A percentile compares a stretch with the other conserved stretches of the same genome.
Conservation (phyloP, 2,888 invertebrate genomes). For the Amblyjoppa fuscipennis region DNA sequence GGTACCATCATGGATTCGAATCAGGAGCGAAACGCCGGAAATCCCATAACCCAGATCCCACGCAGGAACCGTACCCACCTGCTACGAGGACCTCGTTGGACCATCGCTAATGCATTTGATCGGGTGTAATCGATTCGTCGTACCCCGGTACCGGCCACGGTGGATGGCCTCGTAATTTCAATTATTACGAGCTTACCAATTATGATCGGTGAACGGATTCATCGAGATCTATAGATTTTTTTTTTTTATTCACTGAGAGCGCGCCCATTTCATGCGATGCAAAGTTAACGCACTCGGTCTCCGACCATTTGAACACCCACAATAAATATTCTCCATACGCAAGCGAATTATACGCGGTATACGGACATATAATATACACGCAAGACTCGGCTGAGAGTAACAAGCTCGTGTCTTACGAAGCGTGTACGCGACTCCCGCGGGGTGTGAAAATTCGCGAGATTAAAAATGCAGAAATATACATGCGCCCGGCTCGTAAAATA, state of each 20-base stretch:
- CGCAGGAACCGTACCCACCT: slow-evolving; percentile 7
- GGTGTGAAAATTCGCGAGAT: slow-evolving; percentile 80
- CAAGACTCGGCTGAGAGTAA: slow-evolving; percentile 10
- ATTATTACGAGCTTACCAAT: background rate
- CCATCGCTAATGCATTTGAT: slow-evolving; percentile 36
- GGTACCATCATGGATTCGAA: slow-evolving; percentile 58
- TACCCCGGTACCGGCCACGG: background rate
- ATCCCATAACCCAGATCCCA: slow-evolving; percentile 34
- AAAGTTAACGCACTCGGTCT: background rate
- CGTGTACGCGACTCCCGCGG: slow-evolving; percentile 64
- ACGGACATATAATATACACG: slow-evolving; percentile 3
- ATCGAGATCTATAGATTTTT: background rate
- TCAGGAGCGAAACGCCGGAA: slow-evolving; percentile 45
- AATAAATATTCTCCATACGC: background rate
- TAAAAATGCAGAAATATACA: slow-evolving; percentile 81
- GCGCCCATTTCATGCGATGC: slow-evolving; percentile 1
- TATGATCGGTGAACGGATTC: background rate
- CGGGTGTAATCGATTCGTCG: slow-evolving; percentile 50
- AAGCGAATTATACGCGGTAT: slow-evolving; percentile 2
- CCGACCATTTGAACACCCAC: background rate
- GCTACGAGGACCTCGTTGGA: slow-evolving; percentile 20
- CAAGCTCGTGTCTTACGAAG: slow-evolving; percentile 61
- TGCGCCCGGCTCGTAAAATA: slow-evolving; percentile 61
- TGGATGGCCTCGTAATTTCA: background rate
- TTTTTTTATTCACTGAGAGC: too few species aligned